These are phyloP conservation scores for Temnothorax longispinosus DNA, from an alignment of 1,140 invertebrate species.

Conservation along the genomic window DNA sequence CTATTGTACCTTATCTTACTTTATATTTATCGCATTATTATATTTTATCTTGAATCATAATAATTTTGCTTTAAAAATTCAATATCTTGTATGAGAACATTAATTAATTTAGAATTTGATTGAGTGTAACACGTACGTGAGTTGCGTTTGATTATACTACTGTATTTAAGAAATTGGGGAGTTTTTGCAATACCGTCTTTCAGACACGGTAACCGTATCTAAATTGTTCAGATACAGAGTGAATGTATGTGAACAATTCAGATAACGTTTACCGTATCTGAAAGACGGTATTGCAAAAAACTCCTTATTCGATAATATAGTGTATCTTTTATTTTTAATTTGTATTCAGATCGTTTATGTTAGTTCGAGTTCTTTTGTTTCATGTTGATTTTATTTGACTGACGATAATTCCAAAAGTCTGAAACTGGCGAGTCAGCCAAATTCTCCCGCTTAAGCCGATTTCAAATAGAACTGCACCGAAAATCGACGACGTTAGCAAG, in stretches of 20 bases:
- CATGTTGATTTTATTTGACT: neutral
- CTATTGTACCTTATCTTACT: too few species aligned
- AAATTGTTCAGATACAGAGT: too few species aligned
- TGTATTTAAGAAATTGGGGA: neutral
- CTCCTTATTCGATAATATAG: too few species aligned
- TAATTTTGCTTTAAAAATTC: neutral
- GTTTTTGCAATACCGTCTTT: too few species aligned
- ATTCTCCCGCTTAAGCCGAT: neutral
- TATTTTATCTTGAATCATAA: neutral
- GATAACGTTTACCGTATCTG: too few species aligned
- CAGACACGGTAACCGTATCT: too few species aligned
- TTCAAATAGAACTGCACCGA: neutral
- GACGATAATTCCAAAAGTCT: neutral
- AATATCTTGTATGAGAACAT: neutral
- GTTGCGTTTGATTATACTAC: neutral
- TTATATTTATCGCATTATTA: neutral
- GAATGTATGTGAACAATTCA: too few species aligned
- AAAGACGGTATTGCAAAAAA: too few species aligned
- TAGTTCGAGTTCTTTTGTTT: neutral
- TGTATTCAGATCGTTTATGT: neutral
- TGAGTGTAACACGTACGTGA: neutral
- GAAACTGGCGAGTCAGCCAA: neutral
- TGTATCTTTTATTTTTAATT: slow-evolving; percentile 6
- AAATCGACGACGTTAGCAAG: slow-evolving; percentile 36
- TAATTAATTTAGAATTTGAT: neutral